phyloP scores from a whole-genome alignment of 2,888 invertebrate genomes.

The Drosophila vallismaia region DNA sequence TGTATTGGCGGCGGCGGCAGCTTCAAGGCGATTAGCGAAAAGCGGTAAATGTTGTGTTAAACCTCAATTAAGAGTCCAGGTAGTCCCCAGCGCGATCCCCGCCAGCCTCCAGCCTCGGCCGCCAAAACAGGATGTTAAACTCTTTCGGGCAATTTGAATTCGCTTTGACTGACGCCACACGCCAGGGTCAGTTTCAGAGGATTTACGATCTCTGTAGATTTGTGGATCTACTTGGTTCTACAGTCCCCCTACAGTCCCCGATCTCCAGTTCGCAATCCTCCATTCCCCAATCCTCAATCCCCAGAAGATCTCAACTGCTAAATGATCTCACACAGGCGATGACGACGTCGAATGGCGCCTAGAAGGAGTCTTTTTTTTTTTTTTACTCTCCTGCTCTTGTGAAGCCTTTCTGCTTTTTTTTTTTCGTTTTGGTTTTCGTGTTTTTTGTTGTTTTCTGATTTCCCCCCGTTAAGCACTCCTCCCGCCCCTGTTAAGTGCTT shows the following conservation, averaged over 20 bases:
- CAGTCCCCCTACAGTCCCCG: neutral
- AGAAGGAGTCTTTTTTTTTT: slow-evolving; percentile 24
- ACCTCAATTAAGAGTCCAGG: slow-evolving; percentile 74
- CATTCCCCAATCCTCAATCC: too few relatives aligned
- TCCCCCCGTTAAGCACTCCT: neutral
- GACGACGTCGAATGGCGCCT: slow-evolving; percentile 50
- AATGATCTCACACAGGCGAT: slow-evolving; percentile 42
- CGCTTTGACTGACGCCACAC: slow-evolving; percentile 81
- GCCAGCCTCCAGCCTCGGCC: too few relatives aligned
- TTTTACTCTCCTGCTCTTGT: neutral
- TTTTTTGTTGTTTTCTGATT: neutral
- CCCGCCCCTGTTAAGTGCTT: slow-evolving; percentile 70
- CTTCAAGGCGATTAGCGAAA: slow-evolving; percentile 80
- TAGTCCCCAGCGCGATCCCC: neutral
- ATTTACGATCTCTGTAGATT: slow-evolving; percentile 54
- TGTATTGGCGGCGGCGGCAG: slow-evolving; percentile 37
- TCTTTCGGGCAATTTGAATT: slow-evolving; percentile 64
- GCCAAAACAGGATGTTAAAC: slow-evolving; percentile 71
- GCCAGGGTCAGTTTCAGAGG: slow-evolving; percentile 63
- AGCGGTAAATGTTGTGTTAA: slow-evolving; percentile 82
- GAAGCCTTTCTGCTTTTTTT: neutral
- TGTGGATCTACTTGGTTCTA: slow-evolving; percentile 2
- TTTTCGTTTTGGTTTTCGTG: slow-evolving; percentile 4
- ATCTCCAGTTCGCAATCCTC: neutral
- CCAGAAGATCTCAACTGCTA: slow-evolving; percentile 20